Evolutionary conservation across 2,888 invertebrate genomes (phyloP), one percentile per base, ranked within the genome.

Genomic region (Orthosia incerta): DNA sequence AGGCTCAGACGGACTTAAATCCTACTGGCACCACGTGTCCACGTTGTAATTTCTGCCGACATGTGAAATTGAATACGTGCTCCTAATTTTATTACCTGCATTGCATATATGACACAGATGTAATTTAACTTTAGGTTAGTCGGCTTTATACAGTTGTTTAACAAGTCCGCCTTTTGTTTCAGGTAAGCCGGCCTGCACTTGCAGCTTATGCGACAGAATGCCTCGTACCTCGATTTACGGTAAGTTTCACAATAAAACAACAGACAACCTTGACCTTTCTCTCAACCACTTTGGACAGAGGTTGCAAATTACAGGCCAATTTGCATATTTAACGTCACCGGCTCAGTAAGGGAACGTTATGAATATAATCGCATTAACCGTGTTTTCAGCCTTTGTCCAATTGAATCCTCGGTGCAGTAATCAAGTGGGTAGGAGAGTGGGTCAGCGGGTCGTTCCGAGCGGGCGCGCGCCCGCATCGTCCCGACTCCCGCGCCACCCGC

Each of bases 301-400:
- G 78, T 81, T 82, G 84, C 85, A 80, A 88, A 85, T 86, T 82
- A 82, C 85, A 46, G 70, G 82, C 71, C 79, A 85, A 88, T 89
- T 89, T 87, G 80, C 87, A 89, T 89, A 88, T 85, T 87, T 86
- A 82, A 85, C 74, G 76, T 82, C 68, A 76, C 68, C 75, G 67
- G 76, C 78, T 80, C 80, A 69, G 83, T 87, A 89, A 85, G 86
- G 85, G 85, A 86, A 87, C 83, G 88, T 87, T 89, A 87, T 89
- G 88, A 90, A 88, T 89, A 89, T 93, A 94, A 94, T 93, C 89
- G 88, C 85, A 91, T 93, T 94, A 94, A 90, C 92, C 92, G 90
- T 92, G 92, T 94, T 93, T 92, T 91, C 91, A 92, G 89, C 89
- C 88, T 94, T 94, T 93, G 93, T 94, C 90, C 94, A 93, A 94